Evolutionary conservation across 2,888 invertebrate species (phyloP), one percentile per base, ranked within the genome.

Genomic region (Pyrrhosoma nymphula): DNA sequence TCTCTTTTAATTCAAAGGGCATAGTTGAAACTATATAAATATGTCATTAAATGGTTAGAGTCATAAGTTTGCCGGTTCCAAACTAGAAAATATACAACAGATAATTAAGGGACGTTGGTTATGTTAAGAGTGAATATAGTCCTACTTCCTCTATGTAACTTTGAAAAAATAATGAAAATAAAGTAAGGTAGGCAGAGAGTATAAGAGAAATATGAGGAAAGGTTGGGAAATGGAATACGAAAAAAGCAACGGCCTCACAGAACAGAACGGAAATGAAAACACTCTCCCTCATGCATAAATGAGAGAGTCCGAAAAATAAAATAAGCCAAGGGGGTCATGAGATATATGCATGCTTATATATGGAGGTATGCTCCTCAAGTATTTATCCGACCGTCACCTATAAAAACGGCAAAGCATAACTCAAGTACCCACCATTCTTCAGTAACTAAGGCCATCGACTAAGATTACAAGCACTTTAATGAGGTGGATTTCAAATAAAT

Each of bases 211-310:
- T 14, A n/a, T 4, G 26, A 82, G 30, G 35, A 82, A 26, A 35
- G 82, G 30, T 69, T 3, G 35, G 82, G 30, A 82, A 82, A 30
- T 82, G 82, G 35, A 26, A 82, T 69, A 35, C 82, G 82, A 82
- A 35, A 82, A 82, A n/a, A 0, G 26, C 3, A 3, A 18, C 14
- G 35, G 0, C 30, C 23, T 0, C 20, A 26, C 69, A n/a, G 14
- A 82, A 10, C 12, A 35, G 35, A 82, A 26, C 82, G 82, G 82
- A 82, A 82, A 82, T 82, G 82, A 82, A 69, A 82, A 82, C 82
- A 16, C 82, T 82, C 82, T 82, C 35, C n/a, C 35, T 82, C 82
- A 35, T 35, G 26, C 14, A 82, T 35, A 82, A 82, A 82, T 18
- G 35, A 82, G 35, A 30, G 35, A 35, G 82, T 82, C 82, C 26